A percentile compares a stretch with the other conserved stretches of the same genome.
Evolutionary conservation across 1,140 invertebrate genomes (phyloP).

Genomic region (Drosophila subobscura): DNA sequence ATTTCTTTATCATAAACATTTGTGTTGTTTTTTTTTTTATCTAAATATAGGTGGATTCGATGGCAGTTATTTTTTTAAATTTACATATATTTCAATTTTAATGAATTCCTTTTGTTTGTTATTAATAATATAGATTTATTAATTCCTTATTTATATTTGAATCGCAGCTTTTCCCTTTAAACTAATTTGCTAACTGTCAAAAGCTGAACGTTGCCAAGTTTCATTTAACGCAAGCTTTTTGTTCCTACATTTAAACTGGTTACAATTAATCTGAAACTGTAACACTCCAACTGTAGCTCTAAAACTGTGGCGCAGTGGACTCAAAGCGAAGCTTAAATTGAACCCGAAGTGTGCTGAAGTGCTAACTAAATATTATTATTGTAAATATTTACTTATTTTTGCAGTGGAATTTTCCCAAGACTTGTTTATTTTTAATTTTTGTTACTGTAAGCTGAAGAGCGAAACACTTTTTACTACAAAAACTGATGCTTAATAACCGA

Average conservation of each 20-base stretch:
- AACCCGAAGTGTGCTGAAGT: background rate
- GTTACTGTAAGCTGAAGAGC: background rate
- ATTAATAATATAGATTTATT: too few relatives aligned
- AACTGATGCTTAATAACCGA: too few relatives aligned
- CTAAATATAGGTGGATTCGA: too few relatives aligned
- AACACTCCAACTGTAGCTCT: background rate
- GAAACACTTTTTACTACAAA: too few relatives aligned
- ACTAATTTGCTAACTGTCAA: slow-evolving; percentile 8
- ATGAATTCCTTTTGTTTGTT: too few relatives aligned
- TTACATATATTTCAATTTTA: too few relatives aligned
- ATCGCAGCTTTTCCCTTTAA: background rate
- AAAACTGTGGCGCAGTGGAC: slow-evolving; percentile 6
- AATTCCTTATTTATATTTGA: background rate
- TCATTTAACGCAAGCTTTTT: slow-evolving; percentile 18
- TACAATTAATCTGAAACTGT: slow-evolving; percentile 30
- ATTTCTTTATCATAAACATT: background rate
- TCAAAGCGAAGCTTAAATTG: background rate
- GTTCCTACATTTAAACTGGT: slow-evolving; percentile 1
- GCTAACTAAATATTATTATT: slow-evolving; percentile 10
- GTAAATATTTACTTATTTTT: slow-evolving; percentile 5
- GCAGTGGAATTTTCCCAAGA: slow-evolving; percentile 1
- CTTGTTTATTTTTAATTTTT: background rate
- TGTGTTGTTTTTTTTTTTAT: background rate
- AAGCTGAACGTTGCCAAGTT: slow-evolving; percentile 31
- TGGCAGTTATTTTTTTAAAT: background rate